Evolutionary conservation across 2,797 vertebrate genomes (phyloP).

Genomic region (Pteropus rufus): DNA sequence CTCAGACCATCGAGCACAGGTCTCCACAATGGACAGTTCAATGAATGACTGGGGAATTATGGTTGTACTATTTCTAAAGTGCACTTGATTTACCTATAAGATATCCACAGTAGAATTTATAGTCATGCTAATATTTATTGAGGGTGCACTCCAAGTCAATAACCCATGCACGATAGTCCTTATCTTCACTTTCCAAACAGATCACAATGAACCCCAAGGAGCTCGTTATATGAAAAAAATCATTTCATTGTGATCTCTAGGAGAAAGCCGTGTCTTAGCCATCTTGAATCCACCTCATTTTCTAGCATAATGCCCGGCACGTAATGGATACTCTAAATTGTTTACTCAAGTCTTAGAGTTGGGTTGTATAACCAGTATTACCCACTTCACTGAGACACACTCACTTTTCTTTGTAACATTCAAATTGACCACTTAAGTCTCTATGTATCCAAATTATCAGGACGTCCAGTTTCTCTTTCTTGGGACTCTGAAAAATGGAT

Average conservation of each 20-base stretch:
- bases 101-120: not conserved
- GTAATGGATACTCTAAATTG: not conserved
- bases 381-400: not conserved
- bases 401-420: not conserved
- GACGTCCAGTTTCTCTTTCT: constrained; percentile 1
- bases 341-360: not conserved
- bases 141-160: not conserved
- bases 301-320: not conserved
- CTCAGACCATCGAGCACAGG: not conserved
- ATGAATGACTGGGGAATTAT: not conserved
- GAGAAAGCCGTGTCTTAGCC: not conserved
- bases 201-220: not conserved
- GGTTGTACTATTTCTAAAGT: not conserved
- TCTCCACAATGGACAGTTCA: not conserved
- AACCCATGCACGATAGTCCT: not conserved
- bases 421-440: not conserved
- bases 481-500: not conserved
- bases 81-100: not conserved
- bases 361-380: not conserved
- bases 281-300: not conserved
- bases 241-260: not conserved
- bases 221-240: not conserved
- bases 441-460: not conserved
- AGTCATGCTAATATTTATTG: not conserved
- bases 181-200: not conserved